Percentiles rank a stretch among this genome's conserved stretches.
These are phyloP conservation scores for Monodelphis domestica DNA, from an alignment of 2,797 vertebrate genomes.

Conservation along the genomic window DNA sequence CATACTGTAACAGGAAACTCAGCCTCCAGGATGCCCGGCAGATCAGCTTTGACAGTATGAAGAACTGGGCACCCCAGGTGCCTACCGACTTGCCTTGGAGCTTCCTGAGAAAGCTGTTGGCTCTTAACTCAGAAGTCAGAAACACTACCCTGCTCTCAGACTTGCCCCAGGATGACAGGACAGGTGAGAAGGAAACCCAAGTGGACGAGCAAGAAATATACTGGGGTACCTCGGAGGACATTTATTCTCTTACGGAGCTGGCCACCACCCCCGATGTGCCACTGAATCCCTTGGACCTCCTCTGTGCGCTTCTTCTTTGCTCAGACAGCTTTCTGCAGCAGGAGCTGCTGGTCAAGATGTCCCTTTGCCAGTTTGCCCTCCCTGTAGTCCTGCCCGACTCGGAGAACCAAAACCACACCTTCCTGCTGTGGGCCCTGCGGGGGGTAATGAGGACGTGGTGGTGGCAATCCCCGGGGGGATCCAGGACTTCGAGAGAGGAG, in stretches of 20 bases:
- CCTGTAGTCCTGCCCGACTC: slow-evolving; percentile 87
- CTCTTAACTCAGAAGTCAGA: slow-evolving; percentile 79
- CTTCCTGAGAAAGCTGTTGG: slow-evolving; percentile 84
- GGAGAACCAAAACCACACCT: slow-evolving; percentile 77
- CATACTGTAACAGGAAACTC: slow-evolving; percentile 80
- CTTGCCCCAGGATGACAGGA: slow-evolving; percentile 15
- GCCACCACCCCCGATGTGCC: slow-evolving; percentile 31
- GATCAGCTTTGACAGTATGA: slow-evolving; percentile 78
- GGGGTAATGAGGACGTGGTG: slow-evolving; percentile 85
- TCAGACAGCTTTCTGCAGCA: slow-evolving; percentile 88
- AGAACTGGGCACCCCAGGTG: slow-evolving; percentile 65
- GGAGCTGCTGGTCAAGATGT: slow-evolving; percentile 88
- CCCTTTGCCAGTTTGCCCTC: slow-evolving; percentile 90
- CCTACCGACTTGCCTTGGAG: slow-evolving; percentile 76
- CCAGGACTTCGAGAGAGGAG: slow-evolving; percentile 78
- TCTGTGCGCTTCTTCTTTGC: slow-evolving; percentile 88
- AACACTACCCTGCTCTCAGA: slow-evolving; percentile 70
- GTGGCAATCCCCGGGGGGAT: slow-evolving; percentile 68
- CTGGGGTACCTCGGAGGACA: slow-evolving; percentile 56
- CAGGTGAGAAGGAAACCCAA: slow-evolving; percentile 67
- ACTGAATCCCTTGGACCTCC: slow-evolving; percentile 87
- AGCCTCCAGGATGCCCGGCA: slow-evolving; percentile 77
- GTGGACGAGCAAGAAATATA: slow-evolving; percentile 70
- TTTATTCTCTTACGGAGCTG: slow-evolving; percentile 76
- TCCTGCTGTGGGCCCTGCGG: slow-evolving; percentile 90